Conservation (phyloP, 2,797 vertebrate genomes). For the Hylomyscus alleni region DNA sequence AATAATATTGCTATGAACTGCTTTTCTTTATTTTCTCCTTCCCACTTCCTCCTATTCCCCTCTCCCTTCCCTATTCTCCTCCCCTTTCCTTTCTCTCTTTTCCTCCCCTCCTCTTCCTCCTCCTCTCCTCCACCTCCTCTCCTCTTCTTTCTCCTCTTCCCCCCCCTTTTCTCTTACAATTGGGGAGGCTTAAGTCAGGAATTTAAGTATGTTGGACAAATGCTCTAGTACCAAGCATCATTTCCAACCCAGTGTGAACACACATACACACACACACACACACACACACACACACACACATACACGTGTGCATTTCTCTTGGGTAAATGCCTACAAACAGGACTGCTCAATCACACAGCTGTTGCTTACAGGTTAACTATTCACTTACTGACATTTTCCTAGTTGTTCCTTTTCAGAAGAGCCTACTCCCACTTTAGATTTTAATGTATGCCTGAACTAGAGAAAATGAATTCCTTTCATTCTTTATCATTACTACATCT, state of each 20-base stretch:
- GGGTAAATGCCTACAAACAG: not conserved
- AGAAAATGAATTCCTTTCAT: not conserved
- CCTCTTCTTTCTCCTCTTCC: not conserved
- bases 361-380: conserved; percentile 24
- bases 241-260: not conserved
- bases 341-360: not conserved
- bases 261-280: not conserved
- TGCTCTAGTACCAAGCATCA: not conserved
- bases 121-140: not conserved
- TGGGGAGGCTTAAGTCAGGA: too few relatives aligned
- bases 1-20: not conserved
- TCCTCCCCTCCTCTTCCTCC: too few relatives aligned
- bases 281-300: not conserved
- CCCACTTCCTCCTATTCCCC: not conserved
- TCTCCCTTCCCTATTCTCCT: not conserved
- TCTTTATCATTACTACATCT: not conserved
- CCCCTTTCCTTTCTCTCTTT: not conserved
- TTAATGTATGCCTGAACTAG: conserved; percentile 3
- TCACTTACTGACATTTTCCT: conserved; percentile 26
- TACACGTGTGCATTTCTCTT: conserved; percentile 20
- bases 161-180: too few relatives aligned
- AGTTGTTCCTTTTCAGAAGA: conserved; percentile 20
- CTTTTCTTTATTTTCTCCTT: not conserved
- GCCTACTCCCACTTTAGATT: not conserved
- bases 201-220: not conserved